Evolutionary conservation across 2,797 vertebrate species (phyloP).

Genomic region (Fratercula arctica): DNA sequence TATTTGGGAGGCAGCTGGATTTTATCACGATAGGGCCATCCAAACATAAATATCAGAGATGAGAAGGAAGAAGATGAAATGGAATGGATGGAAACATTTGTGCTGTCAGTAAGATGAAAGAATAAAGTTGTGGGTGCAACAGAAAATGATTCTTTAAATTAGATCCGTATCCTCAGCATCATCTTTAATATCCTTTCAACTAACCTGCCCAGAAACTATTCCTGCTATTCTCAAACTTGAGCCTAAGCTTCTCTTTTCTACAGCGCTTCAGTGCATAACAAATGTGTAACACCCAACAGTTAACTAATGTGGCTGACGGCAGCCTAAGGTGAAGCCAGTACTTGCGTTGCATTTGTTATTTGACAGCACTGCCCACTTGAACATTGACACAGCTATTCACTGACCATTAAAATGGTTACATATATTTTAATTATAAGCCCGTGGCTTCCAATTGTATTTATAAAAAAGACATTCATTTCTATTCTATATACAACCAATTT

Average conservation of each 20-base stretch:
- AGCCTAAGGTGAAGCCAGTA: background rate
- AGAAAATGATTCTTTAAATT: slow-evolving; percentile 12
- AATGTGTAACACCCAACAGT: background rate
- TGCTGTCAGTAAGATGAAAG: slow-evolving; percentile 15
- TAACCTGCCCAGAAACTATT: background rate
- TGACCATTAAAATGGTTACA: background rate
- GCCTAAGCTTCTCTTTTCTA: background rate
- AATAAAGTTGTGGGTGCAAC: slow-evolving; percentile 18
- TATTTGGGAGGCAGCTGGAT: slow-evolving; percentile 14
- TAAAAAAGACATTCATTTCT: background rate
- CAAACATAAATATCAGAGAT: slow-evolving; percentile 26
- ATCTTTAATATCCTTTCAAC: background rate
- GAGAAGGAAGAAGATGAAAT: slow-evolving; percentile 26
- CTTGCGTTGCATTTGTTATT: background rate
- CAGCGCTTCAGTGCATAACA: background rate
- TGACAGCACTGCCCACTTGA: background rate
- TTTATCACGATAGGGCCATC: background rate
- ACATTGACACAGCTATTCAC: background rate
- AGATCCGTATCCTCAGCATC: background rate
- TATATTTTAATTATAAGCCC: background rate
- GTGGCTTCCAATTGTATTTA: background rate
- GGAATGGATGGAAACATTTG: slow-evolving; percentile 17
- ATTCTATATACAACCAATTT: background rate
- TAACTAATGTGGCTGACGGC: background rate
- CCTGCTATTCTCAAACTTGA: background rate